Conservation (phyloP, 2,113 vertebrate species). For the Pagrus major region DNA sequence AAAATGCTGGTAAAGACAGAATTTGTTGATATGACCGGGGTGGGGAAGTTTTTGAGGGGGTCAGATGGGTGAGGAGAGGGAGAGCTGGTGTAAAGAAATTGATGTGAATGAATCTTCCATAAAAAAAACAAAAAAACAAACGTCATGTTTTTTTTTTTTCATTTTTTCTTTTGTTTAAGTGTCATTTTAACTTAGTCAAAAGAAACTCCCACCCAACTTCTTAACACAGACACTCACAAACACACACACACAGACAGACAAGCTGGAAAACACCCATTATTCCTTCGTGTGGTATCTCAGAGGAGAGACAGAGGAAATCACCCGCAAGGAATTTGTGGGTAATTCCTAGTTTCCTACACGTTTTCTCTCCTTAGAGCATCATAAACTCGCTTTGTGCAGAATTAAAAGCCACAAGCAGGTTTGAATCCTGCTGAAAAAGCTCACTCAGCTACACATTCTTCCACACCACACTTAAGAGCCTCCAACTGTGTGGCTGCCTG, state of each 20-base stretch:
- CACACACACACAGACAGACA: conserved; percentile 30
- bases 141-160: not conserved
- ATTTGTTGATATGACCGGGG: conserved; percentile 70
- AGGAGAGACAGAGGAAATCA: conserved; percentile 19
- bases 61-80: not conserved
- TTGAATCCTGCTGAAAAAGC: conserved; percentile 25
- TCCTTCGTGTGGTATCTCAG: conserved; percentile 23
- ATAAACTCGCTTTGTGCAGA: conserved; percentile 16
- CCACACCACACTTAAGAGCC: not conserved
- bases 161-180: conserved; percentile 43
- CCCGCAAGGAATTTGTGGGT: not conserved
- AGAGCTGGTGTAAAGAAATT: conserved; percentile 54
- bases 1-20: conserved; percentile 80
- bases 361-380: conserved; percentile 21
- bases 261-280: conserved; percentile 42
- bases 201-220: conserved; percentile 33
- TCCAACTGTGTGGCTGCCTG: conserved; percentile 30
- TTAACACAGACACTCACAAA: conserved; percentile 20
- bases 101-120: conserved; percentile 44
- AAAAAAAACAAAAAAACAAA: conserved; percentile 25
- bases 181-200: conserved; percentile 53
- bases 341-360: conserved; percentile 21
- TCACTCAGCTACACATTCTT: conserved; percentile 35
- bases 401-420: conserved; percentile 45
- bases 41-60: not conserved